A percentile compares a stretch with the other conserved stretches of the same genome.
phyloP scores from a whole-genome alignment of 1,140 invertebrate genomes.

The Paralvinella palmiformis region DNA sequence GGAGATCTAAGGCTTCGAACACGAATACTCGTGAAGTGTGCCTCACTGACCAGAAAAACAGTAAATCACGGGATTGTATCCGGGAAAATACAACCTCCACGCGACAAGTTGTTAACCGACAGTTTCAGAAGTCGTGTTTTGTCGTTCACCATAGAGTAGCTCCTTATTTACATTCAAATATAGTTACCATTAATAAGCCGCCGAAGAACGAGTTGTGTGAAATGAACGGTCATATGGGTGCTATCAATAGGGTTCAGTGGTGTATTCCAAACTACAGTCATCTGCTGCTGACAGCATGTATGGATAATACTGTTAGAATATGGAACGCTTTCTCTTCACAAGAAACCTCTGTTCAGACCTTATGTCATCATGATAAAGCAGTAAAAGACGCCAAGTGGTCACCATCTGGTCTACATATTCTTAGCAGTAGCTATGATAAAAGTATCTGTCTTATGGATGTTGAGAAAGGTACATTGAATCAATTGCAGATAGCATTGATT shows the following conservation, averaged over 20 bases:
- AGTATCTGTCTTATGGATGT: conserved; percentile 34
- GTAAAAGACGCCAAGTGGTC: conserved; percentile 42
- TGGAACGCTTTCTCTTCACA: conserved; percentile 41
- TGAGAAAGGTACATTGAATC: conserved; percentile 31
- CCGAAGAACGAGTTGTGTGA: background rate
- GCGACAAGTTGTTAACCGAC: background rate
- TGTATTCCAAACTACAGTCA: conserved; percentile 47
- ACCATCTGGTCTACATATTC: conserved; percentile 26
- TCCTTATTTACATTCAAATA: background rate
- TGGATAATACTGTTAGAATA: conserved; percentile 40
- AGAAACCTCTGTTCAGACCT: conserved; percentile 25
- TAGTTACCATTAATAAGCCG: background rate
- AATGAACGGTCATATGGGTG: background rate
- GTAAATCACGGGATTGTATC: background rate
- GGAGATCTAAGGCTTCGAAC: no score
- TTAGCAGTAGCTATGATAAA: conserved; percentile 40
- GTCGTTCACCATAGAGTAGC: conserved; percentile 1
- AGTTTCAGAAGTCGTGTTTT: background rate
- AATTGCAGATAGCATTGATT: background rate
- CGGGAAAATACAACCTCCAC: background rate
- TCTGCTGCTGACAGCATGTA: conserved; percentile 35
- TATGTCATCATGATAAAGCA: conserved; percentile 32
- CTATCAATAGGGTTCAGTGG: conserved; percentile 30
- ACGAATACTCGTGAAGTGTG: background rate
- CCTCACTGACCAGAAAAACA: background rate